Evolutionary conservation across 1,140 invertebrate genomes (phyloP), one percentile per base, ranked within the genome.

Genomic region (Drosophila nebulosa): DNA sequence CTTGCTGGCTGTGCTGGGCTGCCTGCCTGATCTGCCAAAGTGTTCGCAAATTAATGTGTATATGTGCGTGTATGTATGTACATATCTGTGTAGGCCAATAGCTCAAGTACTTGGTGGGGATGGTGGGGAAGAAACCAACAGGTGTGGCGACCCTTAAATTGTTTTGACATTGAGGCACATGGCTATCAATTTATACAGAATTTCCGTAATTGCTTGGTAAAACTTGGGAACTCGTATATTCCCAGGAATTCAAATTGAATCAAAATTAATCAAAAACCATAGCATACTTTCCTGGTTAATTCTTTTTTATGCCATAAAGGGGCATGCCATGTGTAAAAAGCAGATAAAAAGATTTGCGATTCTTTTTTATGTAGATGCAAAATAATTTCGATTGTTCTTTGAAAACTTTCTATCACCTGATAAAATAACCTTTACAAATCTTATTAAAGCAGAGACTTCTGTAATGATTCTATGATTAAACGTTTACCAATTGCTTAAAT

Each of bases 41-140:
- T 65, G 67, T 52, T 65, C 61, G 74, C 64, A 81, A 85, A 76
- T 73, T 76, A 76, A 73, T 73, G 4, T 56, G 4, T 21, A 9
- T 56, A 24, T 58, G 35, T 42, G 1, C 2, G 14, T 42, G 16
- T 18, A 9, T 42, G 36, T 42, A 14, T 26, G 26, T 24, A 51
- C 56, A 21, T 26, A n/a, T n/a, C n/a, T 50, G 35, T 60, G 57
- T 55, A 27, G 16, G 10, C n/a, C 53, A n/a, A 36, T 10, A 35
- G n/a, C n/a, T n/a, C n/a, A n/a, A n/a, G n/a, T n/a, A n/a, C n/a
- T n/a, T n/a, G n/a, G 10, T 12, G 10, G 30, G 7, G 3, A 30
- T 10, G 10, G 30, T 32, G 30, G 10, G 39, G 42, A 3, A 10
- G 12, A 21, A 12, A 58, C 68, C 72, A 71, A 74, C 68, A 74